A percentile compares a stretch with the other conserved stretches of the same genome.
phyloP scores from a whole-genome alignment of 37 sponge, comb jelly and placozoan genomes.

The Trichoplax adhaerens region DNA sequence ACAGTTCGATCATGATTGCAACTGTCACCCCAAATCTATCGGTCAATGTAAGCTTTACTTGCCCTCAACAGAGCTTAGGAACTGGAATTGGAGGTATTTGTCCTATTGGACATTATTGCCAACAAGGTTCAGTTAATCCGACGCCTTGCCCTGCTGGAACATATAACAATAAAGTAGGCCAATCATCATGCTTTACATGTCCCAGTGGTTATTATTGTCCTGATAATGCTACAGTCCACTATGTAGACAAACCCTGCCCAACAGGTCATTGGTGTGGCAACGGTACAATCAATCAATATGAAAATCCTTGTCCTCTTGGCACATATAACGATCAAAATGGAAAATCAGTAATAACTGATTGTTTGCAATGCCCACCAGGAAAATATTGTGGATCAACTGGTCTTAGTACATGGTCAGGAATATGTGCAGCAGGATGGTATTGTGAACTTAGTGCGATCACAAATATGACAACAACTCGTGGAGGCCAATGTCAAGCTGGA shows the following conservation, averaged over 20 bases:
- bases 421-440: slow-evolving; percentile 21
- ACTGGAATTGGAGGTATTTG: not conserved
- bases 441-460: slow-evolving; percentile 4
- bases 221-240: not conserved
- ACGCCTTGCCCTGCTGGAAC: slow-evolving; percentile 19
- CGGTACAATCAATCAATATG: slow-evolving; percentile 1
- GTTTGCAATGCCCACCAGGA: slow-evolving; percentile 16
- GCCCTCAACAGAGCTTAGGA: too few species aligned
- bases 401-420: slow-evolving; percentile 8
- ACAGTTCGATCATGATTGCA: too few species aligned
- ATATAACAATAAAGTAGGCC: slow-evolving; percentile 1
- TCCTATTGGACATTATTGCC: slow-evolving; percentile 16
- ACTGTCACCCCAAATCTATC: too few species aligned
- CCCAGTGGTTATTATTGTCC: too few species aligned
- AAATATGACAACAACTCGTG: not conserved
- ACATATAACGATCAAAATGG: slow-evolving; percentile 7
- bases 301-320: slow-evolving; percentile 10
- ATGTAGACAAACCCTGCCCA: not conserved
- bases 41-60: too few species aligned
- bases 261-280: not conserved
- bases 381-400: slow-evolving; percentile 12
- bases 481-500: slow-evolving; percentile 13
- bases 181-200: too few species aligned
- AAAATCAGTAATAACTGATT: not conserved
- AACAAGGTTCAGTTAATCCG: slow-evolving; percentile 13